phyloP scores from a whole-genome alignment of 2,888 invertebrate genomes.

The Chrysolina americana region DNA sequence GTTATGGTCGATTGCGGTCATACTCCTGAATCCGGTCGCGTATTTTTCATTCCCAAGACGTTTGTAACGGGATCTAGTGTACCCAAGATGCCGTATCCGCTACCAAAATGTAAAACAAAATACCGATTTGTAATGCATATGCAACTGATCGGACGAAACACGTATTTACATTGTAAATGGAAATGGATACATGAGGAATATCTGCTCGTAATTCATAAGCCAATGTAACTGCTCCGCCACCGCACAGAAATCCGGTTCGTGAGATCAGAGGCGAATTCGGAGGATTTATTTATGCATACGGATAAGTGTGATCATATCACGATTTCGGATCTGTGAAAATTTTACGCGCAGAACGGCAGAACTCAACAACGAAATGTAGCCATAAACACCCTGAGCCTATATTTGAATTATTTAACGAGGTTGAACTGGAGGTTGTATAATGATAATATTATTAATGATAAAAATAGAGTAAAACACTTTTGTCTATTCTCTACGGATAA shows the following conservation, averaged over 20 bases:
- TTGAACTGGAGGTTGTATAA: neutral
- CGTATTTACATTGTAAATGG: slow-evolving; percentile 58
- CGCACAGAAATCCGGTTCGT: slow-evolving; percentile 45
- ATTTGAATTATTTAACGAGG: neutral
- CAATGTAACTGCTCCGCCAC: slow-evolving; percentile 53
- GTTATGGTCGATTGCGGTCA: no score
- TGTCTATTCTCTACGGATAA: no score
- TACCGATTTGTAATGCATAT: slow-evolving; percentile 47
- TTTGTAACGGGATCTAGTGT: neutral
- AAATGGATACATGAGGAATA: slow-evolving; percentile 56
- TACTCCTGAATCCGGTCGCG: neutral
- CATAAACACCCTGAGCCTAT: neutral
- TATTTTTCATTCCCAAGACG: neutral
- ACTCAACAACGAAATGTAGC: neutral
- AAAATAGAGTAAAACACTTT: no score
- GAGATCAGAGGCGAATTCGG: slow-evolving; percentile 12
- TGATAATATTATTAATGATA: no score
- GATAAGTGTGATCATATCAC: slow-evolving; percentile 6
- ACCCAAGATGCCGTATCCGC: neutral
- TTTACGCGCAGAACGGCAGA: neutral
- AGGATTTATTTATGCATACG: slow-evolving; percentile 8
- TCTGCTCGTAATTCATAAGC: slow-evolving; percentile 55
- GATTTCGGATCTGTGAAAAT: neutral
- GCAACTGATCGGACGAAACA: slow-evolving; percentile 48
- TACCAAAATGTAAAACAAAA: slow-evolving; percentile 50